A percentile compares a stretch with the other conserved stretches of the same genome.
Conservation (phyloP, 2,888 invertebrate genomes). For the Mythimna lalbum region DNA sequence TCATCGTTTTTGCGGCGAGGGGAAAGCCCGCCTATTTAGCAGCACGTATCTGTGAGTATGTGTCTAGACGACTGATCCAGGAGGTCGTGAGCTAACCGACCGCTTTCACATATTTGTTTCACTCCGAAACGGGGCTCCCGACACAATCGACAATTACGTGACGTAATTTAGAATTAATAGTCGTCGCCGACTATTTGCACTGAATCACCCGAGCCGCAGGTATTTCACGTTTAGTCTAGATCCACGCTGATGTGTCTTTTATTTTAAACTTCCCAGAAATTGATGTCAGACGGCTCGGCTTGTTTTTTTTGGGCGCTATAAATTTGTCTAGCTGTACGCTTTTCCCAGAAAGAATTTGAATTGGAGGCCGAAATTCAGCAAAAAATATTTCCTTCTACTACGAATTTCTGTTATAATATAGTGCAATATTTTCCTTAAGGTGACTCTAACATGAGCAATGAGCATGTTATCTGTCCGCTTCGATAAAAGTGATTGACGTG, state of each 20-base stretch:
- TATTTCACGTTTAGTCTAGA: conserved; percentile 61
- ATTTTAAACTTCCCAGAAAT: conserved; percentile 63
- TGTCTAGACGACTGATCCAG: conserved; percentile 88
- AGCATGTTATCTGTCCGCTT: conserved; percentile 41
- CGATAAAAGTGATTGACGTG: conserved; percentile 48
- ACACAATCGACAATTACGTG: conserved; percentile 78
- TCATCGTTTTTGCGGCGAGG: conserved; percentile 71
- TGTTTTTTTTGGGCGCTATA: conserved; percentile 46
- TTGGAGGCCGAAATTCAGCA: conserved; percentile 23
- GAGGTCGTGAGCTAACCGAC: conserved; percentile 83
- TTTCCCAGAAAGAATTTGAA: conserved; percentile 47
- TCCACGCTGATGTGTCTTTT: conserved; percentile 57
- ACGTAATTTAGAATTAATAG: conserved; percentile 80
- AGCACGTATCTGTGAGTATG: conserved; percentile 84
- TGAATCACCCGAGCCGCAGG: conserved; percentile 62
- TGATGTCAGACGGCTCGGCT: conserved; percentile 57
- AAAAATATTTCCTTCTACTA: conserved; percentile 30
- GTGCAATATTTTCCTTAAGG: conserved; percentile 42
- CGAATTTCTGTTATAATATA: conserved; percentile 6
- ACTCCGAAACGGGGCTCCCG: conserved; percentile 75
- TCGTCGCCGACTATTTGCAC: conserved; percentile 71
- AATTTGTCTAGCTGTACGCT: conserved; percentile 36
- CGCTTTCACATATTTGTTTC: conserved; percentile 85
- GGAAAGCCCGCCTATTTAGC: conserved; percentile 83
- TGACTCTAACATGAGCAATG: conserved; percentile 5